A percentile compares a stretch with the other conserved stretches of the same genome.
Evolutionary conservation across 2,797 vertebrate species (phyloP).

Genomic region (Melanotaenia trifasciata): DNA sequence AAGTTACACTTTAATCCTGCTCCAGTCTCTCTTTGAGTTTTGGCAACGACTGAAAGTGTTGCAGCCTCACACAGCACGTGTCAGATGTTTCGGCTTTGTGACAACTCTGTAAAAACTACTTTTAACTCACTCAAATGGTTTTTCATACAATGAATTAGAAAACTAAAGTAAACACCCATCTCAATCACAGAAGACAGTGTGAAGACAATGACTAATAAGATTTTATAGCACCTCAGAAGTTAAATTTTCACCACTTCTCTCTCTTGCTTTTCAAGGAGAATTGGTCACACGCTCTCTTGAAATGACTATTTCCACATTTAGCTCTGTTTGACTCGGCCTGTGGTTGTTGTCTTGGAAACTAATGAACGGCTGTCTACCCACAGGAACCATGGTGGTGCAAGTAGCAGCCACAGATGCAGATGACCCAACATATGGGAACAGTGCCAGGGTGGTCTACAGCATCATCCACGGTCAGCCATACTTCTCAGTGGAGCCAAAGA

Average conservation of each 20-base stretch:
- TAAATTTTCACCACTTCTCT: slow-evolving; percentile 27
- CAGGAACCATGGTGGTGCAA: slow-evolving; percentile 96
- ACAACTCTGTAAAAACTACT: slow-evolving; percentile 18
- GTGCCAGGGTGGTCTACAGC: slow-evolving; percentile 95
- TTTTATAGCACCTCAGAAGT: slow-evolving; percentile 52
- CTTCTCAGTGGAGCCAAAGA: slow-evolving; percentile 97
- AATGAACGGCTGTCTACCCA: slow-evolving; percentile 61
- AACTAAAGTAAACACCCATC: slow-evolving; percentile 32
- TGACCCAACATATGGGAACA: slow-evolving; percentile 96
- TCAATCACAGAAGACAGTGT: slow-evolving; percentile 29
- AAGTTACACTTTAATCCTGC: slow-evolving; percentile 48
- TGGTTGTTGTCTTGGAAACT: slow-evolving; percentile 73
- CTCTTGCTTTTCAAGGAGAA: slow-evolving; percentile 37
- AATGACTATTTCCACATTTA: slow-evolving; percentile 68
- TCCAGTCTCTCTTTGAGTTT: slow-evolving; percentile 32
- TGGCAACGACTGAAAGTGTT: slow-evolving; percentile 25
- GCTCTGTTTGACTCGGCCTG: slow-evolving; percentile 52
- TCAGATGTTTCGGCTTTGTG: slow-evolving; percentile 14
- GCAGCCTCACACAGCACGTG: slow-evolving; percentile 24
- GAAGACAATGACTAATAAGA: slow-evolving; percentile 52
- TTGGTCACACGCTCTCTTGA: slow-evolving; percentile 57
- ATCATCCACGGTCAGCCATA: slow-evolving; percentile 96
- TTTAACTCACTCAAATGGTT: slow-evolving; percentile 30
- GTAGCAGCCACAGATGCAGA: slow-evolving; percentile 96
- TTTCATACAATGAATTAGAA: slow-evolving; percentile 18